Percentiles rank a stretch among this genome's conserved stretches.
These are phyloP conservation scores for Otolemur crassicaudatus DNA, from an alignment of 2,797 vertebrate species.

Conservation along the genomic window DNA sequence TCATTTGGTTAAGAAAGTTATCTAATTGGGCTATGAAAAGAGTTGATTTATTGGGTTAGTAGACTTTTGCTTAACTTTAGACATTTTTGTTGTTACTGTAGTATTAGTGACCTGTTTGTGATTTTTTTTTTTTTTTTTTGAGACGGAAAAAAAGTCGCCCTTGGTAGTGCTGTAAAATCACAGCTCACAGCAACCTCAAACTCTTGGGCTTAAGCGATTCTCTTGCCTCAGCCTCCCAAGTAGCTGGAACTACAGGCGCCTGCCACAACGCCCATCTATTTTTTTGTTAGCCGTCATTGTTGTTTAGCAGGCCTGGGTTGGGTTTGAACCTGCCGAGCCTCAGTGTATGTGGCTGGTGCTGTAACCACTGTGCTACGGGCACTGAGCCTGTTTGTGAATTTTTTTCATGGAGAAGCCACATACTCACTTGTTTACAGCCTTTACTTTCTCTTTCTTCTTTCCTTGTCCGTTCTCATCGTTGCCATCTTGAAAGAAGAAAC, in stretches of 20 bases:
- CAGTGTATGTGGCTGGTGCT: no score
- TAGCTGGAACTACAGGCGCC: no score
- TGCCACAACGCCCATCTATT: no score
- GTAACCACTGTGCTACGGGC: no score
- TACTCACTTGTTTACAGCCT: neutral
- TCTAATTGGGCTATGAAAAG: neutral
- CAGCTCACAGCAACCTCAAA: no score
- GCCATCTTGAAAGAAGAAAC: neutral
- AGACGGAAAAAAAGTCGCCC: no score
- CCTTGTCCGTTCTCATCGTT: neutral
- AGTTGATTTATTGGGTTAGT: neutral
- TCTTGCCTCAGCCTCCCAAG: no score
- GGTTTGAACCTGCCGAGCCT: no score
- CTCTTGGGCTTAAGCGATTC: no score
- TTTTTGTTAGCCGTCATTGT: no score
- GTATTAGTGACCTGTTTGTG: conserved; percentile 2
- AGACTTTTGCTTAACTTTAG: conserved; percentile 40
- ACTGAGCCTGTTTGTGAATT: neutral
- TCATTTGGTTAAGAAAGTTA: conserved; percentile 37
- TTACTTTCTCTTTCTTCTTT: conserved; percentile 5
- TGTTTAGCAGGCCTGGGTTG: no score
- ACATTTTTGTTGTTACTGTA: neutral
- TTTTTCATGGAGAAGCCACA: neutral
- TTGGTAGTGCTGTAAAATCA: no score
- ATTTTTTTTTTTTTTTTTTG: neutral